These are phyloP conservation scores for Pachyseris speciosa DNA, from an alignment of 64 coral and sea anemone species.

Conservation along the genomic window DNA sequence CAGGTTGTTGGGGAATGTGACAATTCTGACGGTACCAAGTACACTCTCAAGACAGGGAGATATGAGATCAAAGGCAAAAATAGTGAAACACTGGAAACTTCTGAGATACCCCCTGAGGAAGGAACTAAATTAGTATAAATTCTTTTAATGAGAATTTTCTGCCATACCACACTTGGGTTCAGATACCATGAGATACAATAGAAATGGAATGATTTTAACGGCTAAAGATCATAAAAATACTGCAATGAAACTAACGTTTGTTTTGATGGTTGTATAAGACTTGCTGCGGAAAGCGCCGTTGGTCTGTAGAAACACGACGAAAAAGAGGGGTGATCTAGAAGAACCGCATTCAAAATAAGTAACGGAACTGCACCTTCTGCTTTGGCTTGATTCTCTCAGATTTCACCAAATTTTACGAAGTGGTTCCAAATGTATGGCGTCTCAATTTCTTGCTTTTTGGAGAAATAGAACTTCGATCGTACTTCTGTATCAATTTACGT, in stretches of 20 bases:
- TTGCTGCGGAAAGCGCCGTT: neutral
- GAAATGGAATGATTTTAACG: slow-evolving; percentile 2
- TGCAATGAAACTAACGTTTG: neutral
- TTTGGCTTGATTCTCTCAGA: too few species aligned
- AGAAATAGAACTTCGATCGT: too few species aligned
- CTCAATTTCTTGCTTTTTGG: too few species aligned
- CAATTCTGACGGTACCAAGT: slow-evolving; percentile 15
- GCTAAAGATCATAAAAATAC: neutral
- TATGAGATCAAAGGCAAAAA: neutral
- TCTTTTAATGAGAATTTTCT: neutral
- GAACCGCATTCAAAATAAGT: too few species aligned
- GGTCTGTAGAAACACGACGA: too few species aligned
- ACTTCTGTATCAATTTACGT: too few species aligned
- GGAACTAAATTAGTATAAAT: neutral
- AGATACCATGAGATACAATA: neutral
- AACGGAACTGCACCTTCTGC: too few species aligned
- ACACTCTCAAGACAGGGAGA: slow-evolving; percentile 1
- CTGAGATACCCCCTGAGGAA: neutral
- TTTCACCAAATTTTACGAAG: too few species aligned
- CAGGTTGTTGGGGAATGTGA: slow-evolving; percentile 25
- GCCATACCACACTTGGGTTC: neutral
- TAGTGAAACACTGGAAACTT: neutral
- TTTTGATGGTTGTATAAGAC: neutral
- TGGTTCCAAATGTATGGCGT: too few species aligned
- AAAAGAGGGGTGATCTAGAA: too few species aligned